These are phyloP conservation scores for Craterocephalus amniculus DNA, from an alignment of 2,797 vertebrate species.

Conservation along the genomic window DNA sequence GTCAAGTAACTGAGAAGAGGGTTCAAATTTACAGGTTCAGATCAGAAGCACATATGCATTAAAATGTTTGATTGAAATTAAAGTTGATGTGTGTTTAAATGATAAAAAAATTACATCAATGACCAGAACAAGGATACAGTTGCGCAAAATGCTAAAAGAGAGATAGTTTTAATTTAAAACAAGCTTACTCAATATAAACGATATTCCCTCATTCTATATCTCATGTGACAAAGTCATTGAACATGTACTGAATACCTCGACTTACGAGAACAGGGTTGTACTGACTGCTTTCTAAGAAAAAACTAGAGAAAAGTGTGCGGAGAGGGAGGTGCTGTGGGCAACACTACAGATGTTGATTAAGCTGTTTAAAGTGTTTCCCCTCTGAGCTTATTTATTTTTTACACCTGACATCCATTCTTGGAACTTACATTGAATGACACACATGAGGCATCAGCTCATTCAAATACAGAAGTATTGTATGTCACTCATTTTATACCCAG, in stretches of 20 bases:
- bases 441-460: constrained; percentile 7
- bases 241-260: neutral
- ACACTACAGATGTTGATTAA: constrained; percentile 35
- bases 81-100: too few species aligned
- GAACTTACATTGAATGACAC: constrained; percentile 14
- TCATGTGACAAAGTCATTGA: too few species aligned
- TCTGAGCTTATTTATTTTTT: constrained; percentile 25
- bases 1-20: too few species aligned
- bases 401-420: constrained; percentile 15
- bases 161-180: too few species aligned
- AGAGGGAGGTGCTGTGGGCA: constrained; percentile 11
- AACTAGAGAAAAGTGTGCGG: neutral
- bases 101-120: too few species aligned
- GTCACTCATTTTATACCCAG: neutral
- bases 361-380: constrained; percentile 24
- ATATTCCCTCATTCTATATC: too few species aligned
- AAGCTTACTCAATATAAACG: too few species aligned
- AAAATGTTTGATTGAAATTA: too few species aligned
- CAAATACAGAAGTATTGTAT: constrained; percentile 4
- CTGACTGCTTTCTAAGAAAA: neutral
- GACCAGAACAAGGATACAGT: too few species aligned
- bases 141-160: too few species aligned
- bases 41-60: too few species aligned
- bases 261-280: neutral
- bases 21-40: too few species aligned